Evolutionary conservation across 2,113 vertebrate genomes (phyloP), one percentile per base, ranked within the genome.

Genomic region (Ceuthmochares aereus): DNA sequence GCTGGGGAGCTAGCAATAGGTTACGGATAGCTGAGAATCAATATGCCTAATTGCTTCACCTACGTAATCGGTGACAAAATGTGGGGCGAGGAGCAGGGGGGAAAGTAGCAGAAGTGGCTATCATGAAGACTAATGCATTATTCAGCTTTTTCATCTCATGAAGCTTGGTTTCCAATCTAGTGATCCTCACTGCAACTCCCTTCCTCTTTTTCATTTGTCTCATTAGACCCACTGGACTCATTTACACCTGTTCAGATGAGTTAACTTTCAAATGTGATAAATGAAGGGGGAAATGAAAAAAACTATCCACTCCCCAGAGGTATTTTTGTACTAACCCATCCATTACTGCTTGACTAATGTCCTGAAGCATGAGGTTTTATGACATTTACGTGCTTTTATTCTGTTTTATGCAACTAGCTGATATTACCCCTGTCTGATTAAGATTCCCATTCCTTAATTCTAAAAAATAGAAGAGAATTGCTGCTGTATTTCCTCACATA

Each of bases 161-260:
- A 68, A 90, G 88, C 56, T 94, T 92, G 3, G 0, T 92, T 97
- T 96, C 87, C 84, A 95, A 92, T 75, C 89, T 89, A 78, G 75
- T 87, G 84, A 90, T 95, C 51, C 91, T 97, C 62, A 20, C 54
- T 34, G 47, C 52, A 90, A 91, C 90, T 93, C 86, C 92, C 80
- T 87, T 94, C 52, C 79, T 87, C 96, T 88, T 47, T 96, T 87
- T 95, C 87, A 87, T 95, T 86, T 96, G 37, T 95, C 93, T 96
- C 83, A 95, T 94, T 96, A 94, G 90, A 89, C 90, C 95, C 90
- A 75, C 83, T 64, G 93, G 93, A 78, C 90, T 96, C 88, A 89
- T 96, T 96, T 90, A 81, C 90, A 96, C 92, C 90, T 96, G 95
- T 89, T 96, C 90, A 92, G 80, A 94, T 54, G 93, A 96, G 85